Evolutionary conservation across 2,797 vertebrate species (phyloP).

Genomic region (Fistularia tabacaria): DNA sequence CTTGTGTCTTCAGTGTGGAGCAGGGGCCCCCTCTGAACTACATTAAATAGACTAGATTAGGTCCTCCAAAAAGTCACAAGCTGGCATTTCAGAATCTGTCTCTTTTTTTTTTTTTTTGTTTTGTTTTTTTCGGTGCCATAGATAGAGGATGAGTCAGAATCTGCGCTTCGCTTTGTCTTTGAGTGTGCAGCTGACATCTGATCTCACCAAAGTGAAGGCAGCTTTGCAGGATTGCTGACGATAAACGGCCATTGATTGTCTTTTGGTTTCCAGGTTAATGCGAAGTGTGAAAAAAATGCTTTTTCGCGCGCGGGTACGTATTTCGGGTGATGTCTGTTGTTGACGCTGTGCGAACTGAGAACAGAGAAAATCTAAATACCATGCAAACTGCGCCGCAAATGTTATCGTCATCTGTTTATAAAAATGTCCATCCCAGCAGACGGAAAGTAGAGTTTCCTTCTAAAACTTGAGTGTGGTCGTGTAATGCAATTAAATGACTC

Average conservation of each 20-base stretch:
- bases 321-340: conserved; percentile 5
- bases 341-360: conserved; percentile 6
- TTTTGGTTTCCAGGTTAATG: conserved; percentile 5
- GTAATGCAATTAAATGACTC: conserved; percentile 61
- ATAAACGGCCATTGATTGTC: conserved; percentile 50
- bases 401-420: conserved; percentile 33
- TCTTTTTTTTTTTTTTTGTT: too few relatives aligned
- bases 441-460: conserved; percentile 20
- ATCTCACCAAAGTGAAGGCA: conserved; percentile 24
- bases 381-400: conserved; percentile 16
- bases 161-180: conserved; percentile 41
- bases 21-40: conserved; percentile 58
- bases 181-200: conserved; percentile 38
- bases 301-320: conserved; percentile 14
- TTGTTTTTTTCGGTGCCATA: conserved; percentile 23
- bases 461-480: conserved; percentile 48
- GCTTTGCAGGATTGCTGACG: conserved; percentile 24
- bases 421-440: conserved; percentile 38
- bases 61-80: conserved; percentile 64
- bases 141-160: conserved; percentile 50
- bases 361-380: conserved; percentile 11
- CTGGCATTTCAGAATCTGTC: conserved; percentile 65
- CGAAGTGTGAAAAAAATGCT: conserved; percentile 1
- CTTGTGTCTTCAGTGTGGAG: conserved; percentile 64
- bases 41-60: conserved; percentile 73